A percentile compares a stretch with the other conserved stretches of the same genome.
phyloP scores from a whole-genome alignment of 2,113 vertebrate species.

The Myrmecophaga tridactyla region DNA sequence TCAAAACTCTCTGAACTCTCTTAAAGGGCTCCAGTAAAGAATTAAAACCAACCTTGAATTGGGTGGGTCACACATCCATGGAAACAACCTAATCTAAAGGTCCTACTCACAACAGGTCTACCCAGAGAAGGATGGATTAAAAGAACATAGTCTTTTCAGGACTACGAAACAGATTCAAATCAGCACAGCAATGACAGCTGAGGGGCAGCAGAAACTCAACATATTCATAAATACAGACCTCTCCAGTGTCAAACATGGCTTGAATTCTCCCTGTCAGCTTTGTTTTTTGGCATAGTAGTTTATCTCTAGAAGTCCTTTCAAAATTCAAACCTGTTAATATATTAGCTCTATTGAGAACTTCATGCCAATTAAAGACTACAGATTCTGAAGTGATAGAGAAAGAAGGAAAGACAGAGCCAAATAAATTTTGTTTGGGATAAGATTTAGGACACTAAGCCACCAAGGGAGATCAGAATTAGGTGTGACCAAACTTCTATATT shows the following conservation, averaged over 20 bases:
- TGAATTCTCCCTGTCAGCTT: not conserved
- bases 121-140: too few relatives aligned
- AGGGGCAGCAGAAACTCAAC: not conserved
- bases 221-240: not conserved
- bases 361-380: not conserved
- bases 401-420: rapidly evolving
- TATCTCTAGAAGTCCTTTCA: not conserved
- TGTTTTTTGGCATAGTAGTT: not conserved
- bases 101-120: too few relatives aligned
- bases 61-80: too few relatives aligned
- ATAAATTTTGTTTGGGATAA: not conserved
- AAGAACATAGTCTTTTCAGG: too few relatives aligned
- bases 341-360: not conserved
- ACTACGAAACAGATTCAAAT: too few relatives aligned
- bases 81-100: too few relatives aligned
- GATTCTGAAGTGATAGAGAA: not conserved
- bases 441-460: not conserved
- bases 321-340: not conserved
- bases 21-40: too few relatives aligned
- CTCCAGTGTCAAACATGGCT: not conserved
- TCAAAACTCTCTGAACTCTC: too few relatives aligned
- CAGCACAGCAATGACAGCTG: not conserved
- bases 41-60: too few relatives aligned
- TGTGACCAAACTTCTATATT: not conserved
- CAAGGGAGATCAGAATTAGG: not conserved